Conservation (phyloP, 2,113 vertebrate species). For the Crotalus tigris region DNA sequence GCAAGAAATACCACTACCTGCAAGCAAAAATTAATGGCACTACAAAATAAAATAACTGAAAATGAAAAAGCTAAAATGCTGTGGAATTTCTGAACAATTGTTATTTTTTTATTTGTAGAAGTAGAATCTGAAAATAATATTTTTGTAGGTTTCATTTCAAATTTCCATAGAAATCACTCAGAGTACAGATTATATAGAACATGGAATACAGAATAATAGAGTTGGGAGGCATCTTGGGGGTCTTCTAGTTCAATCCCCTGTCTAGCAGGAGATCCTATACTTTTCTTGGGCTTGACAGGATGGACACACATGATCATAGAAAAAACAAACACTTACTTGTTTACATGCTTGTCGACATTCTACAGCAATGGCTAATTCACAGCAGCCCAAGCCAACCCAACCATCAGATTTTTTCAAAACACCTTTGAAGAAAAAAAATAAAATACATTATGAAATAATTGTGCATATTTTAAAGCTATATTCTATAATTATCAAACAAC, state of each 20-base stretch:
- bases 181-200: not conserved
- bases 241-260: not conserved
- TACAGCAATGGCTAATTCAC: constrained; percentile 89
- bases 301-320: not conserved
- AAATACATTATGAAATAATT: constrained; percentile 4
- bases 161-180: not conserved
- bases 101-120: not conserved
- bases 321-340: constrained; percentile 76
- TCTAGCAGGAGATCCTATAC: too few relatives aligned
- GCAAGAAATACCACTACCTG: too few relatives aligned
- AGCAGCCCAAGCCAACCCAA: constrained; percentile 97
- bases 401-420: constrained; percentile 91
- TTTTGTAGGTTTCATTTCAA: not conserved
- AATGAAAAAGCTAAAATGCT: not conserved
- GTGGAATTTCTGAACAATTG: not conserved
- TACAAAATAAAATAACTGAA: not conserved
- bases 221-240: not conserved
- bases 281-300: not conserved
- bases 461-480: not conserved
- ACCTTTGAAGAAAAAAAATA: constrained; percentile 72
- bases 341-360: constrained; percentile 93
- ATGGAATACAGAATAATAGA: not conserved
- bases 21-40: not conserved
- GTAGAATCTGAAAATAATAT: not conserved
- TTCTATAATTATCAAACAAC: not conserved